Conservation (phyloP, 2,888 invertebrate species). For the Eupithecia inturbata region DNA sequence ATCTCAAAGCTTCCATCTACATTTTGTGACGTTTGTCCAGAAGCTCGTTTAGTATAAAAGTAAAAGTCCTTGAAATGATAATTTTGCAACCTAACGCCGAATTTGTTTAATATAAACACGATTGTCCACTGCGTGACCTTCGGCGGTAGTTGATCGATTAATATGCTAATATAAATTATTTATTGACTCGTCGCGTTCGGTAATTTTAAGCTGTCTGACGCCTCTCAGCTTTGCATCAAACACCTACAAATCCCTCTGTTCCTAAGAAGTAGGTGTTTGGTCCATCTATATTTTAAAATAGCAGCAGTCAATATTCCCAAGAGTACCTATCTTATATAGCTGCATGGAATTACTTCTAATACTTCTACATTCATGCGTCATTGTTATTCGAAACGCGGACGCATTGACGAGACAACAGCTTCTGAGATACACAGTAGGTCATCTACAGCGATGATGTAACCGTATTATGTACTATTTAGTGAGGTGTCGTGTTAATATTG, state of each 20-base stretch:
- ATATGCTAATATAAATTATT: conserved; percentile 73
- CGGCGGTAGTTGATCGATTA: conserved; percentile 71
- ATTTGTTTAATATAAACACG: conserved; percentile 63
- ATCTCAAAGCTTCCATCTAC: not conserved
- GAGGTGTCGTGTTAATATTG: conserved; percentile 18
- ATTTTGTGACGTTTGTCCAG: conserved; percentile 30
- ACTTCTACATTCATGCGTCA: conserved; percentile 18
- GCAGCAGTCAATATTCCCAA: not conserved
- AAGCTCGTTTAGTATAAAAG: conserved; percentile 40
- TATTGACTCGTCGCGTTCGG: conserved; percentile 58
- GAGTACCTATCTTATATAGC: no score
- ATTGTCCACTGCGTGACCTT: conserved; percentile 72
- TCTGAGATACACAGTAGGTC: conserved; percentile 42
- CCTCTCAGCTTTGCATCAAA: conserved; percentile 23
- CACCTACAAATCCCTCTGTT: not conserved
- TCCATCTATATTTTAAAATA: not conserved
- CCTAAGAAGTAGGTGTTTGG: not conserved
- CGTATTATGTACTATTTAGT: conserved; percentile 21
- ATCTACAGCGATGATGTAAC: conserved; percentile 45
- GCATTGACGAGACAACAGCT: conserved; percentile 37
- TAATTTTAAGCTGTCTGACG: conserved; percentile 49
- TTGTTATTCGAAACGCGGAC: conserved; percentile 42
- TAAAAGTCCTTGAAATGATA: conserved; percentile 62
- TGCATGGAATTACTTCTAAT: not conserved
- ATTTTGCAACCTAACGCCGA: conserved; percentile 63